A percentile compares a stretch with the other conserved stretches of the same genome.
These are phyloP conservation scores for Maylandia zebra DNA, from an alignment of 2,113 vertebrate species.

Conservation along the genomic window DNA sequence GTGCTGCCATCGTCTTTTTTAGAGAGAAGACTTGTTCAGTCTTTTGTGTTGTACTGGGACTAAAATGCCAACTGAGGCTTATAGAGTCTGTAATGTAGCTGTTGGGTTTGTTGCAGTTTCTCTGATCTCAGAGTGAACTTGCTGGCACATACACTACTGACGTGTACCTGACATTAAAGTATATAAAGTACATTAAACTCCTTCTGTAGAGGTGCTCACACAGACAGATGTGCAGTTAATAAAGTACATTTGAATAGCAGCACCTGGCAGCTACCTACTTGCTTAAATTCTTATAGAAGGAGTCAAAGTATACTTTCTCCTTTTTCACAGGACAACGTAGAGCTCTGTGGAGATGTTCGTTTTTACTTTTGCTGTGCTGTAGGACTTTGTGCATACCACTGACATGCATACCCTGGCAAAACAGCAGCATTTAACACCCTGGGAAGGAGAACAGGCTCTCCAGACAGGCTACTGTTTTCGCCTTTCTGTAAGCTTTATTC, in stretches of 20 bases:
- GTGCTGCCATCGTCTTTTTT: rapidly evolving
- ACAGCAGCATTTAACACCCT: neutral
- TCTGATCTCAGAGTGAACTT: neutral
- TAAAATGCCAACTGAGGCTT: neutral
- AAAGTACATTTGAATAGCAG: neutral
- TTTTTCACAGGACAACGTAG: neutral
- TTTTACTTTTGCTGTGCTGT: neutral
- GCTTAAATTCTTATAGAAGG: neutral
- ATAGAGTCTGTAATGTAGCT: neutral
- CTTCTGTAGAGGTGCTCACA: neutral
- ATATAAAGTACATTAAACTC: neutral
- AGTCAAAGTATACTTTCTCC: neutral
- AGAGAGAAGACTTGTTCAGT: neutral
- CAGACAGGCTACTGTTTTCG: neutral
- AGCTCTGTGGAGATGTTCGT: neutral
- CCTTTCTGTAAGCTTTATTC: neutral
- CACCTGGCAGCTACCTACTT: neutral
- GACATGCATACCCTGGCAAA: neutral
- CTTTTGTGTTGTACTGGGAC: neutral
- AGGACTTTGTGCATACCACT: neutral
- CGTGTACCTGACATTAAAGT: neutral
- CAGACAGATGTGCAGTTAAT: neutral
- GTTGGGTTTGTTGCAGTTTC: neutral
- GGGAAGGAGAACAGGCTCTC: neutral
- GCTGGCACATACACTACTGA: neutral